Percentiles rank a stretch among this genome's conserved stretches.
phyloP scores from a whole-genome alignment of 2,113 vertebrate species.

The Patagioenas fasciata region DNA sequence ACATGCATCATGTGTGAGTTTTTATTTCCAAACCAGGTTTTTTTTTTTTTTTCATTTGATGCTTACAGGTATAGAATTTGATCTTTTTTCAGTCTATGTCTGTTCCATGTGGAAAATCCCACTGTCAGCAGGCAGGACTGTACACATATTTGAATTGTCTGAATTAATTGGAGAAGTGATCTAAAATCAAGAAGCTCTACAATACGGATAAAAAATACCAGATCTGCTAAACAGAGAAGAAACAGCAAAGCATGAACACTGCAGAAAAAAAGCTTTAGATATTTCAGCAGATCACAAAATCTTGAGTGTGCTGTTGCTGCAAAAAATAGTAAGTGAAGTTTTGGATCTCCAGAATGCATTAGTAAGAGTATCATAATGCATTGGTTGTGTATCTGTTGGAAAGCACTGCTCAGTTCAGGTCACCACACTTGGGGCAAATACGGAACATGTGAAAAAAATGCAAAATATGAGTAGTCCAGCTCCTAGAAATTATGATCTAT shows the following conservation, averaged over 20 bases:
- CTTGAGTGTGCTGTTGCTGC: background rate
- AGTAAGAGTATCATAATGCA: background rate
- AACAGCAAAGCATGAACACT: background rate
- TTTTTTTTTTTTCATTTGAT: background rate
- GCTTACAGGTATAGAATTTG: background rate
- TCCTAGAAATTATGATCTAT: background rate
- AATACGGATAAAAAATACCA: background rate
- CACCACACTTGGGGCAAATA: background rate
- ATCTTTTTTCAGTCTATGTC: background rate
- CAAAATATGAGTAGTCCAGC: background rate
- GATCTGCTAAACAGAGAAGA: background rate
- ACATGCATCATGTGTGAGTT: background rate
- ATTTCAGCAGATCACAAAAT: background rate
- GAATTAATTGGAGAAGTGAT: background rate
- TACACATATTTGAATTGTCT: background rate
- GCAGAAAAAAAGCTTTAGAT: background rate
- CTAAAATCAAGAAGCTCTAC: background rate
- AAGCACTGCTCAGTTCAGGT: background rate
- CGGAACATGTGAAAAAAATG: background rate
- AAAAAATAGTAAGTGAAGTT: background rate
- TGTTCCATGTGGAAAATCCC: background rate
- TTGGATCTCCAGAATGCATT: background rate
- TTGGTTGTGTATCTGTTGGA: background rate
- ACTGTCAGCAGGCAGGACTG: background rate
- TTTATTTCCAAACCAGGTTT: background rate